These are phyloP conservation scores for Melipona bicolor DNA, from an alignment of 2,888 invertebrate species.

Conservation along the genomic window DNA sequence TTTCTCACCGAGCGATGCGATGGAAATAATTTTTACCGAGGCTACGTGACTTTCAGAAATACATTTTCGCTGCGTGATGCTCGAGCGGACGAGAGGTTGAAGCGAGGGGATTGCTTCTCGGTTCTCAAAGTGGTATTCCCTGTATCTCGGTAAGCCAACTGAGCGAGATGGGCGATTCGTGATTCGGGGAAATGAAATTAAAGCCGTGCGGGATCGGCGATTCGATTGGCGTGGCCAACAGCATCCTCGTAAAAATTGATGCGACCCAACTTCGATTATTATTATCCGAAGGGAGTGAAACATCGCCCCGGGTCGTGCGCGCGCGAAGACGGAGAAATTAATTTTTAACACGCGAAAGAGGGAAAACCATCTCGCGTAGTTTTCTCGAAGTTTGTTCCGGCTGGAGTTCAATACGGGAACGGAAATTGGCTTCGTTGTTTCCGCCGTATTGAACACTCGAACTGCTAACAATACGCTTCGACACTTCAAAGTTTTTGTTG, in stretches of 20 bases:
- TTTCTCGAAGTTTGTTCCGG: background rate
- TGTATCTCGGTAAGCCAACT: conserved; percentile 13
- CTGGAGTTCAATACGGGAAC: background rate
- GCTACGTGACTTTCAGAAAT: conserved; percentile 48
- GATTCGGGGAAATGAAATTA: conserved; percentile 67
- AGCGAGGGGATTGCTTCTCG: conserved; percentile 25
- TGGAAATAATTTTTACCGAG: conserved; percentile 39
- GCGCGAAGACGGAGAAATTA: conserved; percentile 22
- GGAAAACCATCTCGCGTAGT: background rate
- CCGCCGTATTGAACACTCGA: background rate
- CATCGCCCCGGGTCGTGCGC: conserved; percentile 1
- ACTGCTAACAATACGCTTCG: conserved; percentile 16
- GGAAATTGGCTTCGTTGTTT: background rate
- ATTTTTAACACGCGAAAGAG: conserved; percentile 16
- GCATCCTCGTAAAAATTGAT: conserved; percentile 50
- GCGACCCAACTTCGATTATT: conserved; percentile 40
- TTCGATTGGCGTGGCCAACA: conserved; percentile 40
- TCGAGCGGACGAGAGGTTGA: conserved; percentile 22
- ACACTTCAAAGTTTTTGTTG: conserved; percentile 7
- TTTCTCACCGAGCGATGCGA: background rate
- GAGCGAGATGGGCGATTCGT: conserved; percentile 48
- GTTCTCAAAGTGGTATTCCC: conserved; percentile 22
- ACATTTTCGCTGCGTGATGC: conserved; percentile 20
- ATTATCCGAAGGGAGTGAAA: background rate
- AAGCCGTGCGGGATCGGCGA: conserved; percentile 52